Conservation (phyloP, 2,888 invertebrate species). For the Trimorus sp. region DNA sequence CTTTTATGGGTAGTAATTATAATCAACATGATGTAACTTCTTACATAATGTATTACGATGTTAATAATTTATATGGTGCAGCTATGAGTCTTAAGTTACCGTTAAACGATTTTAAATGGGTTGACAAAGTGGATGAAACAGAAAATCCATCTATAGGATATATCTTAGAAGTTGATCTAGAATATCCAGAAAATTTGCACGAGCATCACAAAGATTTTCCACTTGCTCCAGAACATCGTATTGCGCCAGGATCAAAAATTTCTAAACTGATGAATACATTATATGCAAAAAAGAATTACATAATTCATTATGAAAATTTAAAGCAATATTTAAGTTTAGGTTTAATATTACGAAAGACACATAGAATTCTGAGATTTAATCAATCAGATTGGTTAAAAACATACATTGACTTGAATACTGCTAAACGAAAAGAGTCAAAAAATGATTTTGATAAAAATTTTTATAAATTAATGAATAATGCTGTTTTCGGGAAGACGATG, state of each 20-base stretch:
- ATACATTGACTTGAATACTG: neutral
- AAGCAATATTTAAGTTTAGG: slow-evolving; percentile 26
- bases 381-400: slow-evolving; percentile 24
- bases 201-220: slow-evolving; percentile 28
- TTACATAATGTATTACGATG: slow-evolving; percentile 67
- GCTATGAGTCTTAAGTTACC: slow-evolving; percentile 56
- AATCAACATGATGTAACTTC: slow-evolving; percentile 29
- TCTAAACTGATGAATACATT: slow-evolving; percentile 4
- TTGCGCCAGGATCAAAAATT: neutral
- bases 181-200: slow-evolving; percentile 17
- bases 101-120: slow-evolving; percentile 54
- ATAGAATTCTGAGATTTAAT: slow-evolving; percentile 23
- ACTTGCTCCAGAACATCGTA: slow-evolving; percentile 1
- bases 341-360: slow-evolving; percentile 12
- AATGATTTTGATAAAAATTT: slow-evolving; percentile 26
- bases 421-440: slow-evolving; percentile 1
- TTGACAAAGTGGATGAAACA: no score
- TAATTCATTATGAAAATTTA: slow-evolving; percentile 27
- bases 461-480: slow-evolving; percentile 54
- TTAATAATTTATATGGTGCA: slow-evolving; percentile 69
- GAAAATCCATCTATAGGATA: no score
- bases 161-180: slow-evolving; percentile 21
- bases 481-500: no score
- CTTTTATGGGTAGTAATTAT: slow-evolving; percentile 54
- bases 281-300: slow-evolving; percentile 17